phyloP scores from a whole-genome alignment of 2,888 invertebrate genomes.

The Anthophora plumipes region DNA sequence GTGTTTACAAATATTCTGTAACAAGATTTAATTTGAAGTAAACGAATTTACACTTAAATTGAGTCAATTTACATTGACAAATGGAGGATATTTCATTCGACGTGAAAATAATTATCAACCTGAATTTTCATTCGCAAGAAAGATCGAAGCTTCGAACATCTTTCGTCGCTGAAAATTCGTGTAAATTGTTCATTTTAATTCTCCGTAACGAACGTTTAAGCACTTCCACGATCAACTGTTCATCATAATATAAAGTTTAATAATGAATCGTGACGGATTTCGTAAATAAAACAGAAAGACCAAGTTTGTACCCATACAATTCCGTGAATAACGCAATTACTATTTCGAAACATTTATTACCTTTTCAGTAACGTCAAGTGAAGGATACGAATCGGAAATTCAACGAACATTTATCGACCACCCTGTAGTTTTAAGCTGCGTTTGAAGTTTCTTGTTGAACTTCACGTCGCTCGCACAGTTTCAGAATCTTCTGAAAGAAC shows the following conservation, averaged over 20 bases:
- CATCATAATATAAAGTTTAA: not conserved
- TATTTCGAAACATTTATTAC: conserved; percentile 10
- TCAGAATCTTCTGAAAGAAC: not conserved
- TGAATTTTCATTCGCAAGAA: no score
- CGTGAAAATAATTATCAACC: no score
- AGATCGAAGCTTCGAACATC: not conserved
- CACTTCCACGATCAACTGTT: not conserved
- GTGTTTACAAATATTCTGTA: no score
- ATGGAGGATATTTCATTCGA: no score
- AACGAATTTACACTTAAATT: no score
- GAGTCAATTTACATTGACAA: no score
- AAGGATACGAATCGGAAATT: not conserved
- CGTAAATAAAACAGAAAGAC: conserved; percentile 8
- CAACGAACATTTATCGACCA: not conserved
- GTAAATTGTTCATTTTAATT: not conserved
- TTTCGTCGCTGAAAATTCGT: not conserved
- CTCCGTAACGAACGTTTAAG: not conserved
- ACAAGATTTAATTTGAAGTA: no score
- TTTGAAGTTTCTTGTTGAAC: not conserved
- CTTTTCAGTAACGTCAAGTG: not conserved
- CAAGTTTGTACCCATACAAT: conserved; percentile 17
- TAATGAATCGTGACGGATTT: conserved; percentile 10
- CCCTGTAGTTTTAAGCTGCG: not conserved
- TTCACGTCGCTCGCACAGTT: no score
- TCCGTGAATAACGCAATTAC: not conserved